These are phyloP conservation scores for Spodoptera litura DNA, from an alignment of 1,140 invertebrate genomes.

Conservation along the genomic window DNA sequence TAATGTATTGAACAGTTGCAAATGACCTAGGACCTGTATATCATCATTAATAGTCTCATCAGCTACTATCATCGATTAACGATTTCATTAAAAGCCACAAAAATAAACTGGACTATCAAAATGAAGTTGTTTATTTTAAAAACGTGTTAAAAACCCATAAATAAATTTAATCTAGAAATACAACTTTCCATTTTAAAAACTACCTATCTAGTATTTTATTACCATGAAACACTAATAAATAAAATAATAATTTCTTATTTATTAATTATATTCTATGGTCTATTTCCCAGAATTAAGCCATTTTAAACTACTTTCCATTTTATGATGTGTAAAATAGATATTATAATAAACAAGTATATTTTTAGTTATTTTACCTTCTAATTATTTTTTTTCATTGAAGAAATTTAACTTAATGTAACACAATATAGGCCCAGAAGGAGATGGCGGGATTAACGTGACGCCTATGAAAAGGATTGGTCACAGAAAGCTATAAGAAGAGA, in stretches of 20 bases:
- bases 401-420: too few relatives aligned
- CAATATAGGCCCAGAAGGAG: too few relatives aligned
- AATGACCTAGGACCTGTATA: too few relatives aligned
- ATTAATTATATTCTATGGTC: background rate
- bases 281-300: background rate
- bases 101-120: background rate
- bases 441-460: too few relatives aligned
- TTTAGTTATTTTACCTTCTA: background rate
- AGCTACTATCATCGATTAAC: too few relatives aligned
- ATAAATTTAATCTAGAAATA: constrained; percentile 8
- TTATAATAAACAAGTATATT: too few relatives aligned
- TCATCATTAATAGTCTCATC: too few relatives aligned
- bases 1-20: too few relatives aligned
- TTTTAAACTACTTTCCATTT: constrained; percentile 1
- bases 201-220: background rate
- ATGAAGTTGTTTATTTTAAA: constrained; percentile 15
- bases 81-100: too few relatives aligned
- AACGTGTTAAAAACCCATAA: background rate
- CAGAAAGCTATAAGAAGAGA: too few relatives aligned
- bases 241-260: constrained; percentile 4
- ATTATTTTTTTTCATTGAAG: too few relatives aligned
- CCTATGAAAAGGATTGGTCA: too few relatives aligned
- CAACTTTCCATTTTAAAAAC: constrained; percentile 23
- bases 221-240: background rate
- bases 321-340: background rate